Base-by-base conservation (phyloP, 2,113 vertebrate species). In the Myrmecobius fasciatus region DNA sequence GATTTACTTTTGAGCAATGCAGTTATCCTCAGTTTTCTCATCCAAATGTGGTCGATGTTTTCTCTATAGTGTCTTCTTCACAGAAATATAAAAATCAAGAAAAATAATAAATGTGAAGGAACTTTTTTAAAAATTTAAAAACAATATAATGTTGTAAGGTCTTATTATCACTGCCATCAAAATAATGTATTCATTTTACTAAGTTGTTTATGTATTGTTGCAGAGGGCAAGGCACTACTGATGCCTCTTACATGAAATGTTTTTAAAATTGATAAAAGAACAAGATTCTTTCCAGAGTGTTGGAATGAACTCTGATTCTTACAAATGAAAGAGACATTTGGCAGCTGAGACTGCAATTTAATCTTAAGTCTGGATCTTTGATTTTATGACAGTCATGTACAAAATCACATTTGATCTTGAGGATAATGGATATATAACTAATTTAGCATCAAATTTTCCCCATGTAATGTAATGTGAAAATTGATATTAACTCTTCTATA, bases 391-490 rank as follows among this genome's bases (percentile, higher is more conserved):
- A 95, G 31, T 48, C 4, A 75, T 49, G 60, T 31, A 60, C 0
- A 96, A 90, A 60, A 0, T 0, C 0, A 53, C 5, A 47, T 95
- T 89, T 60, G 88, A 83, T 95, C 92, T 97, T 89, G 7, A 89
- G 8, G 24, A 96, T 48, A 95, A 93, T 89, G 54, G 2, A 0
- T 91, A 92, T 3, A 0, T 36, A 95, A 67, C 2, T 96, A 91
- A 95, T 91, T 96, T 91, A 95, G 48, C 0, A 97, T 92, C 6
- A 96, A 89, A 3, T 92, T 6, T 96, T 96, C 93, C 48, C 49
- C 93, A 91, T 0, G 7, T 93, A 92, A 98, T 48, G 28, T 94
- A 91, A 95, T 48, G 31, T 94, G n/a, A 96, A 97, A 97, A 97
- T 96, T 3, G 94, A 97, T 92, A 95, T 6, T 60, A n/a, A 96